Conservation (phyloP, 2,888 invertebrate genomes). For the Diadromus collaris region DNA sequence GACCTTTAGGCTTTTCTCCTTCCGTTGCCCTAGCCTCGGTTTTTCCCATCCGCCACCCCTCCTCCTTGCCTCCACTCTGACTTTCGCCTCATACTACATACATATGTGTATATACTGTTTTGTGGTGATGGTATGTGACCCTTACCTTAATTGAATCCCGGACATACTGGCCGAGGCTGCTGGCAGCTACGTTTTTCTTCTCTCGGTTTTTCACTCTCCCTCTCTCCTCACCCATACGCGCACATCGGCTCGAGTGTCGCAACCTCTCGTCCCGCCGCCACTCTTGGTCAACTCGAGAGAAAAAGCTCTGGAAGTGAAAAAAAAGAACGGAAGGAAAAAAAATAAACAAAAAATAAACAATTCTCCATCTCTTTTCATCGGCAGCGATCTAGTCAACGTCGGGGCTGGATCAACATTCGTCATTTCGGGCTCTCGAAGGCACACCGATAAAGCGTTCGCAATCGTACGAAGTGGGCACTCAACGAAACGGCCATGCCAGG, state of each 20-base stretch:
- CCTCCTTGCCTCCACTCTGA: neutral
- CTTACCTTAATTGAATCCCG: slow-evolving; percentile 60
- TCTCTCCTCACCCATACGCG: slow-evolving; percentile 30
- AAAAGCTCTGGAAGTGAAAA: slow-evolving; percentile 35
- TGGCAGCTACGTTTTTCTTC: slow-evolving; percentile 43
- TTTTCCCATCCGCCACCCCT: slow-evolving; percentile 9
- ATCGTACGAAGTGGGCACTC: slow-evolving; percentile 13
- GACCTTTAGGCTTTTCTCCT: slow-evolving; percentile 70
- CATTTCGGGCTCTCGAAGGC: neutral
- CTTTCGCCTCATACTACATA: slow-evolving; percentile 15
- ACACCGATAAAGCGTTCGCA: slow-evolving; percentile 4
- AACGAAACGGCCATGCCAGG: neutral
- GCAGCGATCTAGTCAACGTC: slow-evolving; percentile 27
- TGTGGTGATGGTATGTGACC: slow-evolving; percentile 48
- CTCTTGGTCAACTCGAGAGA: slow-evolving; percentile 29
- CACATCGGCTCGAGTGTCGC: slow-evolving; percentile 51
- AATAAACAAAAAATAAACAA: slow-evolving; percentile 30
- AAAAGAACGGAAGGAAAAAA: slow-evolving; percentile 18
- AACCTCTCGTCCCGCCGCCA: slow-evolving; percentile 33
- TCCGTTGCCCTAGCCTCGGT: slow-evolving; percentile 35
- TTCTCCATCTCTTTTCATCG: slow-evolving; percentile 40
- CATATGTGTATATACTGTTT: slow-evolving; percentile 13
- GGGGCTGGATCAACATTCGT: slow-evolving; percentile 35
- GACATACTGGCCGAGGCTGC: slow-evolving; percentile 53
- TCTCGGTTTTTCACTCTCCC: slow-evolving; percentile 37